These are phyloP conservation scores for Diarsia rubi DNA, from an alignment of 2,888 invertebrate genomes.

Conservation along the genomic window DNA sequence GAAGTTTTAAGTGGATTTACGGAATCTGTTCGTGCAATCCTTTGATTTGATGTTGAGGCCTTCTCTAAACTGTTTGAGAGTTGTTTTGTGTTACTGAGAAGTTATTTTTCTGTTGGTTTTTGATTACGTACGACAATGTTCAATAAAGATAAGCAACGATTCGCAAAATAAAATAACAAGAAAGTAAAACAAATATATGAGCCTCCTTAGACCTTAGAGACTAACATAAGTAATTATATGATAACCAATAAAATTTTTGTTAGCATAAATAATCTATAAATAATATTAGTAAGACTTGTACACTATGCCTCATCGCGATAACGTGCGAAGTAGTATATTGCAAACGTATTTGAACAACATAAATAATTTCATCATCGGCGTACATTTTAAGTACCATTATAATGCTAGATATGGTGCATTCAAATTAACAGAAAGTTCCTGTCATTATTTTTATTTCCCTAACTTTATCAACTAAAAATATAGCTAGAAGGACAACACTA, in stretches of 20 bases:
- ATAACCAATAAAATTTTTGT: too few relatives aligned
- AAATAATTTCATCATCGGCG: neutral
- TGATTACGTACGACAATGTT: neutral
- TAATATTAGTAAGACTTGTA: too few relatives aligned
- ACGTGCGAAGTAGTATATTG: too few relatives aligned
- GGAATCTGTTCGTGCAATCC: slow-evolving; percentile 25
- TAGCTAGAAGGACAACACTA: neutral
- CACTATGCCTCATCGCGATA: too few relatives aligned
- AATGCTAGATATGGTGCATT: too few relatives aligned
- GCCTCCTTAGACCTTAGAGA: too few relatives aligned
- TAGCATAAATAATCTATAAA: too few relatives aligned
- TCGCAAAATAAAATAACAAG: too few relatives aligned
- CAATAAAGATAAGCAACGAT: neutral
- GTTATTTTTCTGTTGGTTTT: neutral
- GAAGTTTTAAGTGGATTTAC: slow-evolving; percentile 57
- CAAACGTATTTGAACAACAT: too few relatives aligned
- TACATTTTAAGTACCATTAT: neutral
- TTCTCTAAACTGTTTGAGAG: slow-evolving; percentile 10
- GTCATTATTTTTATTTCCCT: neutral
- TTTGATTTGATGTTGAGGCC: slow-evolving; percentile 2
- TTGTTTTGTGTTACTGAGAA: neutral
- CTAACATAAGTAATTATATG: too few relatives aligned
- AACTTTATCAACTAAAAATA: neutral
- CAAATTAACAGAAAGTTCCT: neutral
- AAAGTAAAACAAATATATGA: too few relatives aligned